Conservation (phyloP, 2,888 invertebrate genomes). For the Drosophila stalkeri region DNA sequence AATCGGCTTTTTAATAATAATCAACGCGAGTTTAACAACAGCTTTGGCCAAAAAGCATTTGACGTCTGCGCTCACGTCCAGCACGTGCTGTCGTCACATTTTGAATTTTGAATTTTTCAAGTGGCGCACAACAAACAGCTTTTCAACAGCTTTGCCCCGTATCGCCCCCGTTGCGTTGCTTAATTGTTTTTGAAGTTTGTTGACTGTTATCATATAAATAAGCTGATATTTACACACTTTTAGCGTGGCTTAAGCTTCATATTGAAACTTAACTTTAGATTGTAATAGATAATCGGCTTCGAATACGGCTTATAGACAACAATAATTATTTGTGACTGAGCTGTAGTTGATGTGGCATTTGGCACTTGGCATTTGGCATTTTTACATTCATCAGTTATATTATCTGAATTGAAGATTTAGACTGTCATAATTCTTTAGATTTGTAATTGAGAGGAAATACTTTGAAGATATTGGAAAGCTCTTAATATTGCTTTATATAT, state of each 20-base stretch:
- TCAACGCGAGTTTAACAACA: constrained; percentile 45
- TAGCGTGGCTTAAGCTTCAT: constrained; percentile 32
- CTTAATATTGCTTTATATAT: no score
- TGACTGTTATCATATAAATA: constrained; percentile 70
- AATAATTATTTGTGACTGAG: neutral
- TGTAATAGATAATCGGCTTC: neutral
- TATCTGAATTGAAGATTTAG: no score
- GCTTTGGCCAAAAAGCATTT: constrained; percentile 53
- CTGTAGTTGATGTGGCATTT: no score
- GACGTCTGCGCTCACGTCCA: constrained; percentile 39
- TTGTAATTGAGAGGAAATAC: no score
- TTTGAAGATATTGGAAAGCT: no score
- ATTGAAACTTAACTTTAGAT: neutral
- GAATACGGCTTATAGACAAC: neutral
- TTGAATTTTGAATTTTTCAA: constrained; percentile 30
- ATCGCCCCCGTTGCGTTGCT: constrained; percentile 23
- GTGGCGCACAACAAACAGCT: constrained; percentile 40
- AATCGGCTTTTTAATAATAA: constrained; percentile 43
- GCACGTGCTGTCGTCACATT: constrained; percentile 38
- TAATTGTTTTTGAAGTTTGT: constrained; percentile 64
- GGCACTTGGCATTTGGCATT: no score
- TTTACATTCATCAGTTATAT: no score
- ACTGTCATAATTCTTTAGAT: no score
- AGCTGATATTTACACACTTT: constrained; percentile 59
- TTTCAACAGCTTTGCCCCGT: constrained; percentile 11